Evolutionary conservation across 2,797 vertebrate species (phyloP), one percentile per base, ranked within the genome.

Genomic region (Lagocephalus sceleratus): DNA sequence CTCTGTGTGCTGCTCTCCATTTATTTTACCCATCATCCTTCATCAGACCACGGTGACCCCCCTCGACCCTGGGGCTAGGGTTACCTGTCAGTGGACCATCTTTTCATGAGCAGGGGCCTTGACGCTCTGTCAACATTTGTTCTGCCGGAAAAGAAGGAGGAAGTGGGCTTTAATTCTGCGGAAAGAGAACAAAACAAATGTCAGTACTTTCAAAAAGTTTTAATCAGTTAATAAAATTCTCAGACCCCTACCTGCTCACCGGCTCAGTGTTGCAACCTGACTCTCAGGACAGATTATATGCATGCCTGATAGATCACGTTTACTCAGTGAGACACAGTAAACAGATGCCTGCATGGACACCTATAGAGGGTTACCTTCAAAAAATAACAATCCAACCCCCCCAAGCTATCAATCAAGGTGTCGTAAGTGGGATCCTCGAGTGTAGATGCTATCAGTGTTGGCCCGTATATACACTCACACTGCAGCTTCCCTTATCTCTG

Each of bases 401-500:
- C 14, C 39, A 20, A 88, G 83, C 76, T 86, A 89, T 91, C 90
- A 87, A 83, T 92, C 90, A 87, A 73, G 74, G 72, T 46, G 39
- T 81, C 60, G 70, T 91, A 91, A 91, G 90, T 90, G 85, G 85
- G 84, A 88, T 88, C 86, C 89, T 91, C 87, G 82, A 90, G 89
- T 63, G 41, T 60, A 90, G 90, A 91, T 91, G 73, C 75, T 91
- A 91, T 92, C 91, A 88, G 80, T 47, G 41, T 70, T 56, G 72
- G 78, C 75, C 87, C 81, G 75, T 88, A 89, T 29, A 29, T 85
- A 82, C 79, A 82, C 88, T 90, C 89, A 91, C 91, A 91, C 90
- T 87, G 87, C 83, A 81, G 83, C 73, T 75, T 79, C 67, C 68
- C 83, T 91, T 91, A 92, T 92, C 91, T 91, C 53, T 15, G 20